These are phyloP conservation scores for Loris lydekkerianus DNA, from an alignment of 2,797 vertebrate species.

Conservation along the genomic window DNA sequence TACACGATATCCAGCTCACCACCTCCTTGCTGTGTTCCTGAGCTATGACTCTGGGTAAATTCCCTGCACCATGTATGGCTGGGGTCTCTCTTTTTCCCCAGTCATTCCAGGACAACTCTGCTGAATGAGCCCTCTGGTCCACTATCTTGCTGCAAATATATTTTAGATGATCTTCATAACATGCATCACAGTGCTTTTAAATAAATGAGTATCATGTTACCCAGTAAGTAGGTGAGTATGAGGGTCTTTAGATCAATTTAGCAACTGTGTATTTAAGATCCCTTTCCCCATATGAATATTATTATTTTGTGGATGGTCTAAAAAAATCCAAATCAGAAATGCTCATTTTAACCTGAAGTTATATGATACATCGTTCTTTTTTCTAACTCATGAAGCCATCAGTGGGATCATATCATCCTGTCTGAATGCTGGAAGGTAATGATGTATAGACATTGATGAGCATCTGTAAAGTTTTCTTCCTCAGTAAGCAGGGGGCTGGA, in stretches of 20 bases:
- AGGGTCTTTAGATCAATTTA: constrained; percentile 70
- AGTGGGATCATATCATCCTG: background rate
- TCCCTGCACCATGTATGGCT: too few relatives aligned
- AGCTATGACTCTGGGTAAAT: too few relatives aligned
- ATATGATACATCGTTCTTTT: background rate
- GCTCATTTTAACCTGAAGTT: constrained; percentile 53
- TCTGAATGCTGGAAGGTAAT: constrained; percentile 29
- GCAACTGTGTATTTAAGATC: constrained; percentile 70
- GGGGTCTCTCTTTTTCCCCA: too few relatives aligned
- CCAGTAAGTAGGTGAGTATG: constrained; percentile 70
- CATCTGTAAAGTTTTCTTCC: background rate
- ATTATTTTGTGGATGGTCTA: constrained; percentile 75
- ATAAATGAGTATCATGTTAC: constrained; percentile 71
- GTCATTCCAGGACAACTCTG: too few relatives aligned
- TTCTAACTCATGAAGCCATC: constrained; percentile 28
- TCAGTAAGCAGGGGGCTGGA: background rate
- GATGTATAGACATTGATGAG: background rate
- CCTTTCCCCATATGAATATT: constrained; percentile 63
- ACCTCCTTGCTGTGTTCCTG: too few relatives aligned
- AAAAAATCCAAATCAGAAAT: constrained; percentile 76
- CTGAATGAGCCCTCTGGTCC: too few relatives aligned
- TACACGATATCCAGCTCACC: too few relatives aligned
- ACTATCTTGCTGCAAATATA: constrained; percentile 46
- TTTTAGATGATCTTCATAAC: constrained; percentile 82
- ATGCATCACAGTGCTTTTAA: constrained; percentile 70